Base-by-base conservation (phyloP, 2,797 vertebrate genomes). In the Stomatorhinus walkeri region DNA sequence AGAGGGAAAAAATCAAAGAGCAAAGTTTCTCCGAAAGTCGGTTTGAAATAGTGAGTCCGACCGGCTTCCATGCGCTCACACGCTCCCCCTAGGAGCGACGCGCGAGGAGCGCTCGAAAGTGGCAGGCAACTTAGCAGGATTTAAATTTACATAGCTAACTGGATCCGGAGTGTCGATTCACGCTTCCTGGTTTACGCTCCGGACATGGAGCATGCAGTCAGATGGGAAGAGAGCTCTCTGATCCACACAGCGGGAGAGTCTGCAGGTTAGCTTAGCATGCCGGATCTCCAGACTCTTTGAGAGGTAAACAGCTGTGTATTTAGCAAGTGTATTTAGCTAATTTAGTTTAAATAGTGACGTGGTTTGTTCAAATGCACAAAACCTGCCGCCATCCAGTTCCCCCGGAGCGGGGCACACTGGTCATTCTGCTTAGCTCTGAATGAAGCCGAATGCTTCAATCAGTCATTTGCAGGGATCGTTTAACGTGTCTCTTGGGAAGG, bases 1-100 rank as follows among this genome's bases (percentile, higher is more conserved):
- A 96, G 94, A 97, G 95, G 92, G 95, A 76, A 93, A 93, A 96
- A 98, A 98, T 98, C 97, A 98, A 99, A 99, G 97, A 94, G 92
- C 90, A 93, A 95, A 94, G 94, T 94, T 96, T 96, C 95, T 94
- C 92, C 94, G 95, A 96, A 95, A 95, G 95, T 96, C 95, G 95
- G 95, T 97, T 97, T 97, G 97, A 97, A 97, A 97, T 93, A 89
- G 92, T 92, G 93, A 94, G 93, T 97, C 96, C 94, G 93, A 93
- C 93, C 85, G 88, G 94, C 94, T 94, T 94, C 96, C 94, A 93
- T 95, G 95, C 94, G 94, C 94, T 95, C 95, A 95, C 94, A 93
- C 93, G 93, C 92, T 94, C 93, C 95, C 92, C 91, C 40, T 85
- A 22, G 28, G 59, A 88, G 72, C 43, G 22, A 88, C 81, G 76